A percentile compares a stretch with the other conserved stretches of the same genome.
Evolutionary conservation across 2,888 invertebrate genomes (phyloP).

Genomic region (Halictus quadricinctus): DNA sequence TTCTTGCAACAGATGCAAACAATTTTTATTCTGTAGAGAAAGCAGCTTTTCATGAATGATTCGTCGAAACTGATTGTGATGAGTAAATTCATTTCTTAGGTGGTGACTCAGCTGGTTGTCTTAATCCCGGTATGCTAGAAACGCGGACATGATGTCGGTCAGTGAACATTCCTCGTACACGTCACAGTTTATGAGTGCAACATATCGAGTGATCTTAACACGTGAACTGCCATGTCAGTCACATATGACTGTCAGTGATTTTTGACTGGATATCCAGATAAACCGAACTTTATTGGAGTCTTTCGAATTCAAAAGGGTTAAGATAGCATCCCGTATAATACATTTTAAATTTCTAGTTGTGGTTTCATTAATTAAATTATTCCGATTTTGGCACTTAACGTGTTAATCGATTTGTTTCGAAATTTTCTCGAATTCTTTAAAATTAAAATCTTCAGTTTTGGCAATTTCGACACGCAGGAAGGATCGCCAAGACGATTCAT

Average conservation of each 20-base stretch:
- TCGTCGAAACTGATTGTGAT: not conserved
- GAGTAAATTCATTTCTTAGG: not conserved
- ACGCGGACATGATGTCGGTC: not conserved
- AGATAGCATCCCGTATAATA: too few species aligned
- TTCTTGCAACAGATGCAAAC: not conserved
- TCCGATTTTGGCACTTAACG: too few species aligned
- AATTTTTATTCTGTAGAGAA: not conserved
- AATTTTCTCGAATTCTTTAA: not conserved
- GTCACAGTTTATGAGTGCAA: not conserved
- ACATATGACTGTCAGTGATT: too few species aligned
- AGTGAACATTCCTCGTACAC: not conserved
- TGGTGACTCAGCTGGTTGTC: not conserved
- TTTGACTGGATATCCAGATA: too few species aligned
- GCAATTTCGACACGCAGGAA: not conserved
- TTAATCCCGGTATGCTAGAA: not conserved
- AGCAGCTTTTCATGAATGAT: not conserved
- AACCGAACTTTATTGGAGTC: too few species aligned
- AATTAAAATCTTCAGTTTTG: too few species aligned
- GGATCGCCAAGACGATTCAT: not conserved
- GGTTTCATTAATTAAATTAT: too few species aligned
- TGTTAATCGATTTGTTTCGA: not conserved
- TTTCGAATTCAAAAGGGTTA: too few species aligned
- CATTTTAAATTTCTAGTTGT: too few species aligned
- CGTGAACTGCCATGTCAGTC: too few species aligned
- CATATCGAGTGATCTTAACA: not conserved